A percentile compares a stretch with the other conserved stretches of the same genome.
phyloP scores from a whole-genome alignment of 1,140 invertebrate genomes.

The Scylla paramamosain region DNA sequence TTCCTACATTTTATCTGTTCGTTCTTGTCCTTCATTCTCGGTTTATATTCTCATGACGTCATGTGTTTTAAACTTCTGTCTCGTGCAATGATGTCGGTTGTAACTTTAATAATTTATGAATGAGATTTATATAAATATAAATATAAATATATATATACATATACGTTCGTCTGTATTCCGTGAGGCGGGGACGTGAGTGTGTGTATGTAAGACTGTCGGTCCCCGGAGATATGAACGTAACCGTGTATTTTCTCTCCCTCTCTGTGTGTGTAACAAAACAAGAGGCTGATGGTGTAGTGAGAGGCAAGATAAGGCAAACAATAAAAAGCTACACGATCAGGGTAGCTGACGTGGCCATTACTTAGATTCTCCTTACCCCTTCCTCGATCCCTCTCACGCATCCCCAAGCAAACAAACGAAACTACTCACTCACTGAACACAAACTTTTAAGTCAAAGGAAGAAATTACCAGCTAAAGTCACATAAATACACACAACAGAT shows the following conservation, averaged over 20 bases:
- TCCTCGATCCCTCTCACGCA: not conserved
- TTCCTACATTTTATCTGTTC: slow-evolving; percentile 12
- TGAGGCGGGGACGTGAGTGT: not conserved
- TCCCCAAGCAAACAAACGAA: not conserved
- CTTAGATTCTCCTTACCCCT: not conserved
- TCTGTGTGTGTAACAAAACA: slow-evolving; percentile 15
- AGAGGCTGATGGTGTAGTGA: slow-evolving; percentile 9
- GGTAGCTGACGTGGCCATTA: not conserved
- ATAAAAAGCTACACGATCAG: not conserved
- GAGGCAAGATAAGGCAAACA: not conserved
- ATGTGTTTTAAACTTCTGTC: not conserved
- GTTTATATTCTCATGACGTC: not conserved
- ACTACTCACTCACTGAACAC: not conserved
- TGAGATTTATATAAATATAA: slow-evolving; percentile 25
- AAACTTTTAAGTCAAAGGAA: not conserved
- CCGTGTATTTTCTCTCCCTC: not conserved
- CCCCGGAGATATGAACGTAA: too few relatives aligned
- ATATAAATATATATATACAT: slow-evolving; percentile 17
- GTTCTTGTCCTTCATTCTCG: slow-evolving; percentile 10
- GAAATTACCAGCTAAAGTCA: not conserved
- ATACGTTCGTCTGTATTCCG: not conserved
- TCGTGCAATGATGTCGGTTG: slow-evolving; percentile 20
- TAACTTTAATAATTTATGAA: slow-evolving; percentile 18
- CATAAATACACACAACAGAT: not conserved
- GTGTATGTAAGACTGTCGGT: not conserved